Percentiles rank a stretch among this genome's conserved stretches.
Conservation (phyloP, 2,888 invertebrate genomes). For the Eupithecia pulchellata region DNA sequence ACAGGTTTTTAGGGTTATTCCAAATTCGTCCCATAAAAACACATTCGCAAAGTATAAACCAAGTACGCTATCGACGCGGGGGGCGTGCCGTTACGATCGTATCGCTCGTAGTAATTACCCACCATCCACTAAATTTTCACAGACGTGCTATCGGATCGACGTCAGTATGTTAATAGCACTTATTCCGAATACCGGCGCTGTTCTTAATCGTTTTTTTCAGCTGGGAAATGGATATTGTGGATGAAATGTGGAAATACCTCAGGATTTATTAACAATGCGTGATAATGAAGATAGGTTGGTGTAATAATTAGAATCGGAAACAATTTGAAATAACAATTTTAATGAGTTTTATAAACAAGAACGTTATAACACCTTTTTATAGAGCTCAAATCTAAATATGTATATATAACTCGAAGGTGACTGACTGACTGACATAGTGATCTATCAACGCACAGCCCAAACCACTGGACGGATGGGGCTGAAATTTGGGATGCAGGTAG, state of each 20-base stretch:
- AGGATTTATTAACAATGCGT: constrained; percentile 12
- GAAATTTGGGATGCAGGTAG: too few relatives aligned
- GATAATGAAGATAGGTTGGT: not conserved
- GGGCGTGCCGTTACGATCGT: constrained; percentile 72
- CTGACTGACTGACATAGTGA: too few relatives aligned
- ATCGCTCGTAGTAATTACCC: constrained; percentile 74
- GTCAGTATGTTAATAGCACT: constrained; percentile 77
- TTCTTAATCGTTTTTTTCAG: constrained; percentile 65
- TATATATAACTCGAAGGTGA: too few relatives aligned
- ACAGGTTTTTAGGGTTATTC: not conserved
- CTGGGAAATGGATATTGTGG: constrained; percentile 33
- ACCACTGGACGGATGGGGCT: too few relatives aligned
- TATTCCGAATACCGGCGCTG: constrained; percentile 69
- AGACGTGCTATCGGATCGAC: constrained; percentile 76
- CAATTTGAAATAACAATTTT: too few relatives aligned
- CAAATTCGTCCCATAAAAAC: not conserved
- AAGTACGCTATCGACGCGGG: constrained; percentile 56
- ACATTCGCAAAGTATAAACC: not conserved
- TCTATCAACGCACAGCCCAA: too few relatives aligned
- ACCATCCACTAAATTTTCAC: constrained; percentile 79
- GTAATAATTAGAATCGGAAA: not conserved
- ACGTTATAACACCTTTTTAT: too few relatives aligned
- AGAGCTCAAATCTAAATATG: too few relatives aligned
- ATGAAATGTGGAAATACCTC: constrained; percentile 28
- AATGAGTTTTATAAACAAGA: too few relatives aligned